Conservation (phyloP, 2,888 invertebrate species). For the Plebejus argus region DNA sequence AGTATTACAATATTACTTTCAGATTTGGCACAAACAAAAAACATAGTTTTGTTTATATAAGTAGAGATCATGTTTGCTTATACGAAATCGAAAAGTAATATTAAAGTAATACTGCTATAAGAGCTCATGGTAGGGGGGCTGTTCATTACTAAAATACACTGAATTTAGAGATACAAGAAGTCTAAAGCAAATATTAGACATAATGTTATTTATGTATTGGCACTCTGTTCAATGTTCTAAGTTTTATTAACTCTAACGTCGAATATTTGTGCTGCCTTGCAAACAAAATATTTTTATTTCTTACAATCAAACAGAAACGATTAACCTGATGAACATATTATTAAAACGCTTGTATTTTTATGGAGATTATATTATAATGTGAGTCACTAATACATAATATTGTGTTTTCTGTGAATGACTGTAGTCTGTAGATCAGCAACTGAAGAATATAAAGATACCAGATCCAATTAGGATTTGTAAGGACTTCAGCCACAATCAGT, state of each 20-base stretch:
- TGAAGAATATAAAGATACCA: too few species aligned
- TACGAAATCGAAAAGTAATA: too few species aligned
- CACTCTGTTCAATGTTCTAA: not conserved
- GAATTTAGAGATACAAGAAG: not conserved
- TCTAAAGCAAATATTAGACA: not conserved
- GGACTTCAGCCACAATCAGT: too few species aligned
- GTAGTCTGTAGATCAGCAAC: not conserved
- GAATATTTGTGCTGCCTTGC: slow-evolving; percentile 13
- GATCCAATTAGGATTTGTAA: too few species aligned
- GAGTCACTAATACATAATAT: slow-evolving; percentile 9
- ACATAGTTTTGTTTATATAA: too few species aligned
- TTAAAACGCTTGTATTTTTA: slow-evolving; percentile 30
- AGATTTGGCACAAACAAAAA: too few species aligned
- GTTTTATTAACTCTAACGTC: slow-evolving; percentile 20
- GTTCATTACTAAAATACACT: not conserved
- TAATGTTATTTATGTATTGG: slow-evolving; percentile 2
- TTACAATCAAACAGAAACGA: not conserved
- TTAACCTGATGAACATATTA: slow-evolving; percentile 26
- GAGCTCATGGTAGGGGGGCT: too few species aligned
- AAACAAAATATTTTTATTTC: not conserved
- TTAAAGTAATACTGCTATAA: too few species aligned
- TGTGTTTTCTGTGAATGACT: slow-evolving; percentile 41
- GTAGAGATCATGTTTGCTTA: too few species aligned
- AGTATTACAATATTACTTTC: too few species aligned
- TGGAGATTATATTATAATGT: slow-evolving; percentile 47